These are phyloP conservation scores for Papilio protenor DNA, from an alignment of 2,888 invertebrate genomes.

Conservation along the genomic window DNA sequence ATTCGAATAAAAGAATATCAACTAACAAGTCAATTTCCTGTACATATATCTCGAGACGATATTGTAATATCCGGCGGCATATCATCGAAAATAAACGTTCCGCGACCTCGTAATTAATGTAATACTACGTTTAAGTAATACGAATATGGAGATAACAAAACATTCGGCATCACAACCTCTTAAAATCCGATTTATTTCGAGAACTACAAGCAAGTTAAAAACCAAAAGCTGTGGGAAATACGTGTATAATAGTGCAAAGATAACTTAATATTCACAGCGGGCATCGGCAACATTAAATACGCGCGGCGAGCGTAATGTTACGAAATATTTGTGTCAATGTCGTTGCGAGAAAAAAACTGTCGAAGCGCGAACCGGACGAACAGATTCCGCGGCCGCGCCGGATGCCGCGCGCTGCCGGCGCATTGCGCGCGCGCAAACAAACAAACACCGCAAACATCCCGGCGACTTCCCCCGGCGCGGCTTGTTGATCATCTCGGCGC, in stretches of 20 bases:
- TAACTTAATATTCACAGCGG: slow-evolving; percentile 31
- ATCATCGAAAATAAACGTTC: slow-evolving; percentile 32
- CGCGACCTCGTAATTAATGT: slow-evolving; percentile 13
- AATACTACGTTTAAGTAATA: slow-evolving; percentile 7
- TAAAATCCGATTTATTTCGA: slow-evolving; percentile 41
- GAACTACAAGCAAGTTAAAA: neutral
- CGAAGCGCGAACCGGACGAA: slow-evolving; percentile 42
- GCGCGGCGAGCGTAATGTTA: slow-evolving; percentile 36
- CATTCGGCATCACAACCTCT: neutral
- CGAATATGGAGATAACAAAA: neutral
- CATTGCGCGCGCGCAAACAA: slow-evolving; percentile 58
- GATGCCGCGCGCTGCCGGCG: slow-evolving; percentile 52
- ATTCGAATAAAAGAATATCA: slow-evolving; percentile 44
- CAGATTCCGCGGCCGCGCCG: slow-evolving; percentile 50
- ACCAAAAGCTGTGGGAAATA: slow-evolving; percentile 5
- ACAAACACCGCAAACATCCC: slow-evolving; percentile 55
- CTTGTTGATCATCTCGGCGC: slow-evolving; percentile 40
- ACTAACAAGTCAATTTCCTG: slow-evolving; percentile 51
- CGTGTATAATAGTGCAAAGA: neutral
- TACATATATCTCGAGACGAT: slow-evolving; percentile 48
- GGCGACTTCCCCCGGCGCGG: slow-evolving; percentile 56
- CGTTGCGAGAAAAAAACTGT: slow-evolving; percentile 36
- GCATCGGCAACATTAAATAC: slow-evolving; percentile 9
- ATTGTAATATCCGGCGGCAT: slow-evolving; percentile 44
- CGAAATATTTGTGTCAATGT: slow-evolving; percentile 48